Base-by-base conservation (phyloP, 2,113 vertebrate species). In the Epinephelus cyanopodus region DNA sequence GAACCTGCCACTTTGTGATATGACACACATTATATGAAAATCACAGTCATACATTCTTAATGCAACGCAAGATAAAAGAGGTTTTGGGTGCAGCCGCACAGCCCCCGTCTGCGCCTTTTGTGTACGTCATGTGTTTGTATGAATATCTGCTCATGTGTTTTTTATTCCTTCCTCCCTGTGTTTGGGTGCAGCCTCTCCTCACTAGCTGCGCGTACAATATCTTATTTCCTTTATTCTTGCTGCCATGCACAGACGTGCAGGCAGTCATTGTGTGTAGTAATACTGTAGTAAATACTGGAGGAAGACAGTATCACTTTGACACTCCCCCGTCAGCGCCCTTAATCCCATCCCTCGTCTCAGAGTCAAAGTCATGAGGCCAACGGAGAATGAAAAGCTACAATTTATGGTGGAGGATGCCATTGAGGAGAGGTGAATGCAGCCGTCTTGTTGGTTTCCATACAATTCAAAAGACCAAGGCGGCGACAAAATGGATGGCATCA, bases 21-120 rank as follows among this genome's bases (percentile, higher is more conserved):
- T 93, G 93, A 94, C 93, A 94, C 92, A 92, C 92, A 93, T 95
- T 94, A 95, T 92, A 89, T 84, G 92, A 92, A 93, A 94, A 95
- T 92, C 92, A 91, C 93, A 91, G 85, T 91, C 88, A 90, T 94
- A 91, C 93, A 94, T 94, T 94, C 90, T 94, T 93, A 94, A 95
- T 94, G 93, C 91, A 92, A 82, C 78, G 80, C 75, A 72, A 81
- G 81, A 88, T 92, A 88, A 91, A 88, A 87, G 88, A 77, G 85
- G 77, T 57, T 89, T 81, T 82, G 53, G 76, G 81, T 85, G 80
- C 82, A 85, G 82, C 39, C 78, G 47, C 84, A 73, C 72, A 75
- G 64, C 54, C 45, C 29, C 61, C 69, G 42, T 65, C 68, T 69
- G 53, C 74, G 80, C 70, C 79, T 87, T 85, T 74, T 83, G 78